Evolutionary conservation across 2,113 vertebrate species (phyloP), one percentile per base, ranked within the genome.

Genomic region (Serilophus lunatus): DNA sequence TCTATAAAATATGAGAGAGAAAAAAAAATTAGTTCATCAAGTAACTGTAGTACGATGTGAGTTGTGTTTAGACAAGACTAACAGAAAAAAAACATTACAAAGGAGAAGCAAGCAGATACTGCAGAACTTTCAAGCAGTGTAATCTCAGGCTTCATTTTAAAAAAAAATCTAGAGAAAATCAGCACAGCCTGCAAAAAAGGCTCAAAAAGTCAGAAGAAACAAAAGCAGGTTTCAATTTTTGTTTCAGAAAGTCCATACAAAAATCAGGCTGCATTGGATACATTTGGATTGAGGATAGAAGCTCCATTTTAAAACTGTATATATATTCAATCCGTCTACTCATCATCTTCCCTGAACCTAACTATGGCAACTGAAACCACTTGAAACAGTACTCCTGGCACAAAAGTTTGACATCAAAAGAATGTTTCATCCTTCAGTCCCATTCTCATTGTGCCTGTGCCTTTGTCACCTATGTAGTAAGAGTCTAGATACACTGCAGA

Each of bases 1-100:
- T 99, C 99, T 99, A 97, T 65, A 97, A 96, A 86, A 96, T 20
- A 56, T 1, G 25, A 90, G 49, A 50, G 13, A 76, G 11, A 26
- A n/a, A 86, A 77, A 35, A 47, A 10, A 61, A 47, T 29, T 12
- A 91, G 4, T 33, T 15, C 9, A 49, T 60, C 12, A 86, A 70
- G 44, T 25, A 51, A 33, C n/a, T n/a, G n/a, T n/a, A n/a, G n/a
- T n/a, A n/a, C n/a, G n/a, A n/a, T n/a, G n/a, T n/a, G n/a, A n/a
- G n/a, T n/a, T n/a, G n/a, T n/a, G 49, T 80, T 90, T 19, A 80
- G 23, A 10, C 20, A 50, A 89, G 10, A 38, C 12, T n/a, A 88
- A 72, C 19, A 69, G 35, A 9, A 64, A 77, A 64, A 86, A 69
- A 18, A 7, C 40, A 3, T 66, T 50, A 44, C 14, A 71, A 69